A percentile compares a stretch with the other conserved stretches of the same genome.
Conservation (phyloP, 2,113 vertebrate species). For the Nymphicus hollandicus region DNA sequence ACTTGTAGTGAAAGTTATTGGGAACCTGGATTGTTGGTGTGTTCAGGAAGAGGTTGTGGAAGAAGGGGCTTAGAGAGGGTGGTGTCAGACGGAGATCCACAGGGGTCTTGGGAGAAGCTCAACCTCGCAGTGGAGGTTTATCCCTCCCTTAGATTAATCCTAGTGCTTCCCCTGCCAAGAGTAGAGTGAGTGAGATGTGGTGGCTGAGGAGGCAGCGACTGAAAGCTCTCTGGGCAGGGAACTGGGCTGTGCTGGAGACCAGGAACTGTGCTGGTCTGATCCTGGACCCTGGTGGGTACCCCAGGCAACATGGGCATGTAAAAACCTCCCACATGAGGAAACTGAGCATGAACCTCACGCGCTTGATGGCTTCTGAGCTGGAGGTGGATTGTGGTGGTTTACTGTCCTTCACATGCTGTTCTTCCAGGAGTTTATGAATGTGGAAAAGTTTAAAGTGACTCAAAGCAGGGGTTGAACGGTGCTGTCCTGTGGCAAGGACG, state of each 20-base stretch:
- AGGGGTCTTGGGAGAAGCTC: neutral
- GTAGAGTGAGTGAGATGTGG: neutral
- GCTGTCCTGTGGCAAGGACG: neutral
- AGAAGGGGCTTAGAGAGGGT: neutral
- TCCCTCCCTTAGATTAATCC: neutral
- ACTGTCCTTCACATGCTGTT: neutral
- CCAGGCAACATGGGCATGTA: no score
- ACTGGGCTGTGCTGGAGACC: neutral
- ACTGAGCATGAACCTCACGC: fast-evolving
- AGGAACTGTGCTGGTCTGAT: neutral
- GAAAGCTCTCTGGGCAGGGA: neutral
- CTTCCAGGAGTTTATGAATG: neutral
- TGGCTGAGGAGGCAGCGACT: neutral
- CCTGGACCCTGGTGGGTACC: neutral
- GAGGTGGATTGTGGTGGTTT: neutral
- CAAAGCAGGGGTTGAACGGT: no score
- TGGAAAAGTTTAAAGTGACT: neutral
- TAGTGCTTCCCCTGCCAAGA: neutral
- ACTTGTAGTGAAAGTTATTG: neutral
- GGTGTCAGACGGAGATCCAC: neutral
- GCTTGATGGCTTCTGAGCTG: neutral
- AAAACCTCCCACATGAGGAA: neutral
- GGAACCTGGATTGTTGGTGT: neutral
- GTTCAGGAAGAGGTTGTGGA: neutral
- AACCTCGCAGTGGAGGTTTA: neutral